Evolutionary conservation across 2,888 invertebrate species (phyloP).

Genomic region (Cryptophagus acutangulus): DNA sequence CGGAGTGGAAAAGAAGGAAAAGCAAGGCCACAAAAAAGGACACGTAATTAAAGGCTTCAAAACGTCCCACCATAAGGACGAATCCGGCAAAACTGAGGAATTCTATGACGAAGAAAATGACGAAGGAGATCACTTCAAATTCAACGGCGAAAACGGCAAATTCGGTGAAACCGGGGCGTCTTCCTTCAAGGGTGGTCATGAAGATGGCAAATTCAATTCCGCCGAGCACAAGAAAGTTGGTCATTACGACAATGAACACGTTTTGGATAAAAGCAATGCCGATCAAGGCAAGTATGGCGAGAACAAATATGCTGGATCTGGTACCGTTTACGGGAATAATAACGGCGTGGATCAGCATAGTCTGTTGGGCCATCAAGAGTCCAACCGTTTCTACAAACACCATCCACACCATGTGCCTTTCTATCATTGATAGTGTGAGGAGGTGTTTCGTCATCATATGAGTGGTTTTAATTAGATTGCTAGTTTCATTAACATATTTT

Average conservation of each 20-base stretch:
- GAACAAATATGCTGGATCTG: constrained; percentile 56
- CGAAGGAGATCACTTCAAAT: constrained; percentile 56
- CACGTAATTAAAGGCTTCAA: constrained; percentile 62
- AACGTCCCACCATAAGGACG: constrained; percentile 61
- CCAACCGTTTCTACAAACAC: constrained; percentile 54
- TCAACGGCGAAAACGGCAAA: constrained; percentile 53
- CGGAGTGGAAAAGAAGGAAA: constrained; percentile 53
- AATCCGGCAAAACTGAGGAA: constrained; percentile 59
- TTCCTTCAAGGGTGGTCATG: constrained; percentile 57
- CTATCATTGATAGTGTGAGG: too few species aligned
- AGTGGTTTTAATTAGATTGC: too few species aligned
- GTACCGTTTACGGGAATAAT: constrained; percentile 55
- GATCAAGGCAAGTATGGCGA: constrained; percentile 59
- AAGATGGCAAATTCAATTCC: constrained; percentile 55
- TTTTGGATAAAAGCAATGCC: constrained; percentile 55
- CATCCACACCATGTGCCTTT: constrained; percentile 55
- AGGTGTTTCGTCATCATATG: too few species aligned
- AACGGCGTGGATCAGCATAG: constrained; percentile 60
- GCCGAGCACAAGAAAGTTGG: constrained; percentile 57
- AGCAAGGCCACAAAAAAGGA: constrained; percentile 59
- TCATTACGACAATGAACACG: constrained; percentile 54
- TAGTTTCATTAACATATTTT: too few species aligned
- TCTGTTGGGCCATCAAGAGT: constrained; percentile 58
- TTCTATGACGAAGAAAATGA: constrained; percentile 63
- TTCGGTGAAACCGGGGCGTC: constrained; percentile 57